These are phyloP conservation scores for Gasterosteus nipponicus DNA, from an alignment of 2,113 vertebrate genomes.

Conservation along the genomic window DNA sequence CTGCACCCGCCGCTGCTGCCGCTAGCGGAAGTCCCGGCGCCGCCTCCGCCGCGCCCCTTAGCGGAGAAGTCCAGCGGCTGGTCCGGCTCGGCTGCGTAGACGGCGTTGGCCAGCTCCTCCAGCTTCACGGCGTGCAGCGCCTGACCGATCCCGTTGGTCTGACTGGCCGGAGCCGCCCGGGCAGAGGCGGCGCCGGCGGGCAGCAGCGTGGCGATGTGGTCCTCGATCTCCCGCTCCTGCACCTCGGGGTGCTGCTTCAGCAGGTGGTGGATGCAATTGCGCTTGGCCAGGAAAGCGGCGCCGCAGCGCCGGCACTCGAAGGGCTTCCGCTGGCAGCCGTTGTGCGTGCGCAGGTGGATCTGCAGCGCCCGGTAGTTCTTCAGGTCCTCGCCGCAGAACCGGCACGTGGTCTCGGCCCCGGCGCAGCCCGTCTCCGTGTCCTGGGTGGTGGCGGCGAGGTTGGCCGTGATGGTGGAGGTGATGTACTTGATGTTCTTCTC, in stretches of 20 bases:
- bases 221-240: conserved; percentile 92
- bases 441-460: conserved; percentile 41
- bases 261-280: conserved; percentile 96
- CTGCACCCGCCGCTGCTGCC: neutral
- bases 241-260: conserved; percentile 95
- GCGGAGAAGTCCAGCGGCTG: conserved; percentile 96
- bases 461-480: conserved; percentile 77
- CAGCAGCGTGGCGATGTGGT: conserved; percentile 85
- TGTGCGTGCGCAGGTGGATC: conserved; percentile 93
- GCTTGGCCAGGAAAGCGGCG: conserved; percentile 91
- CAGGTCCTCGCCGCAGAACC: conserved; percentile 91
- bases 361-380: conserved; percentile 93
- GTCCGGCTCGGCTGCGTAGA: conserved; percentile 83
- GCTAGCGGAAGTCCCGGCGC: neutral
- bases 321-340: conserved; percentile 91
- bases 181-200: conserved; percentile 55
- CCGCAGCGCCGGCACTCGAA: conserved; percentile 94
- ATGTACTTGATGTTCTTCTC: conserved; percentile 98
- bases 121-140: conserved; percentile 82
- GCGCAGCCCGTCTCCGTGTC: conserved; percentile 77
- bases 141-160: conserved; percentile 42
- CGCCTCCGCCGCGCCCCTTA: conserved; percentile 77
- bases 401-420: conserved; percentile 85
- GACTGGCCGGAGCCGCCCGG: neutral
- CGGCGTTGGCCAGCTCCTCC: conserved; percentile 75